Percentiles rank a stretch among this genome's conserved stretches.
Evolutionary conservation across 2,113 vertebrate genomes (phyloP).

Genomic region (Equus quagga): DNA sequence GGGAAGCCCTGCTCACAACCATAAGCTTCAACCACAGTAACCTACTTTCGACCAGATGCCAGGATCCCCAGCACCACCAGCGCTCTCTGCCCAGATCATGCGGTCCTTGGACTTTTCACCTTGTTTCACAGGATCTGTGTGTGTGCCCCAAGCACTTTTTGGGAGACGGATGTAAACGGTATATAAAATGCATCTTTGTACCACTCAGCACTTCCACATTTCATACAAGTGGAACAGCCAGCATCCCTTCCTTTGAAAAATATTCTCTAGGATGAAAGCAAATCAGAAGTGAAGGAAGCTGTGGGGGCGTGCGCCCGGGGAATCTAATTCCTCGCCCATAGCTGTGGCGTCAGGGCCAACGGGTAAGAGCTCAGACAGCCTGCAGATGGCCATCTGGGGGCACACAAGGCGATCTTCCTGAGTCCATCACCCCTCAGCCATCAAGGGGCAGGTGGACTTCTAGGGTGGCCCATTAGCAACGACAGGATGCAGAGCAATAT

Average conservation of each 20-base stretch:
- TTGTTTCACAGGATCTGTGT: not conserved
- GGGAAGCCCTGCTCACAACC: fast-evolving
- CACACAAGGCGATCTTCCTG: not conserved
- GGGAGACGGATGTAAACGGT: not conserved
- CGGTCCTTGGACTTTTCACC: fast-evolving
- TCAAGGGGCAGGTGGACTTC: not conserved
- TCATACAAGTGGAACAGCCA: not conserved
- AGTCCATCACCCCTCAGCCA: not conserved
- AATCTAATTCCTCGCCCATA: too few relatives aligned
- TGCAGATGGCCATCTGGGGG: fast-evolving
- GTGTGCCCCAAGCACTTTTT: not conserved
- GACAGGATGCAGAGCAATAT: fast-evolving
- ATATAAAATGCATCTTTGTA: not conserved
- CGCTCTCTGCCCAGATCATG: fast-evolving
- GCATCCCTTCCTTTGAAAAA: not conserved
- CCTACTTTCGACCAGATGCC: not conserved
- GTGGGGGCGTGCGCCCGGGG: fast-evolving
- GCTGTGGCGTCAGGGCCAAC: not conserved
- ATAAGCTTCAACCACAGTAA: fast-evolving
- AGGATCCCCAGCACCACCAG: fast-evolving
- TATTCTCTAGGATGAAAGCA: fast-evolving
- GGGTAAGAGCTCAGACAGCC: too few relatives aligned
- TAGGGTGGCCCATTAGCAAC: not conserved
- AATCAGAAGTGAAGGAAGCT: fast-evolving
- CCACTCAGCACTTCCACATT: too few relatives aligned